Evolutionary conservation across 2,113 vertebrate genomes (phyloP), one percentile per base, ranked within the genome.

Genomic region (Chaetops frenatus): DNA sequence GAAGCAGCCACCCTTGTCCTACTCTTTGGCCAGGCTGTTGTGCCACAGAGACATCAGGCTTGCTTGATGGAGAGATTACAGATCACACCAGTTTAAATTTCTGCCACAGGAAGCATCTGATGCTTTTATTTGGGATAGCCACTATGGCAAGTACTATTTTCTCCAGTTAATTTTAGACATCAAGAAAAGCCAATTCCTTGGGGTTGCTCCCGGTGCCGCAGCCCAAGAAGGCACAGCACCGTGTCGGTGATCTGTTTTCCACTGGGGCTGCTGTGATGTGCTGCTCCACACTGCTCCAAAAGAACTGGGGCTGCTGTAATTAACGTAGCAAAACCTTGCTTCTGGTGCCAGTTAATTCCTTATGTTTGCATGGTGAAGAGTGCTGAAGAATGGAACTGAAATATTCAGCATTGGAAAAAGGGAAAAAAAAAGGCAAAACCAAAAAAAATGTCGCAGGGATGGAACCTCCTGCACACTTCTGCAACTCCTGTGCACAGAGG

Each of bases 281-380:
- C 88, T 72, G 82, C 90, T 96, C 89, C 96, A 90, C 28, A 10
- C 89, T 7, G 81, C 72, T 91, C 97, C 88, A 61, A 53, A 96
- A 97, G 96, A 97, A 94, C 89, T 92, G 94, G 95, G 95, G 91
- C 94, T 97, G 87, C 96, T 97, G 97, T 97, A 98, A 98, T 98
- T 98, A 98, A 97, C 15, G 8, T 33, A 95, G 71, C 79, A 96
- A 96, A 98, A 88, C 92, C 97, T 97, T 65, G 92, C 94, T 97
- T 94, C 96, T 97, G 90, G 93, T 96, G 95, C 92, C 96, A 95
- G 83, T 95, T 94, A 97, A 95, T 96, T 96, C 92, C 94, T 98
- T 96, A 67, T 10, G 21, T 96, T 97, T 92, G 74, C 88, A 65
- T 2, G 17, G 90, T 53, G 64, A 94, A 86, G 62, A 92, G 53